These are phyloP conservation scores for Copidosoma floridanum DNA, from an alignment of 1,140 invertebrate genomes.

Conservation along the genomic window DNA sequence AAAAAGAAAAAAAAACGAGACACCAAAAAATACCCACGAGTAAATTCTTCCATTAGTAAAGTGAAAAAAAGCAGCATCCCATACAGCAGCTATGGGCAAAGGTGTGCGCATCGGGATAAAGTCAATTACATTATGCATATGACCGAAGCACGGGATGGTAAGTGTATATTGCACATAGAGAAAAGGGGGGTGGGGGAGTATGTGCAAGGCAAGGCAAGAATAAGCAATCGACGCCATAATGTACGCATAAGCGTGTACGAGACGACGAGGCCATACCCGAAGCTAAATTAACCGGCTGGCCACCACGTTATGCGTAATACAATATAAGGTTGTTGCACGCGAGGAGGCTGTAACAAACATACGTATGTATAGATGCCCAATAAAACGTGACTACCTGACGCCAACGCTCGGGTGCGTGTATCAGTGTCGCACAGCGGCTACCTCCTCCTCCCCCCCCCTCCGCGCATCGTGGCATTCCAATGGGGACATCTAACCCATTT, in stretches of 20 bases:
- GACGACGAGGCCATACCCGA: constrained; percentile 33
- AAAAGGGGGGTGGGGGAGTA: too few species aligned
- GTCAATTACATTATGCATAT: constrained; percentile 51
- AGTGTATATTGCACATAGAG: too few species aligned
- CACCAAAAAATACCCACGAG: not conserved
- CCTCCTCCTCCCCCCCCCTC: too few species aligned
- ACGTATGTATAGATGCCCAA: not conserved
- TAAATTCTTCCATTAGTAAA: constrained; percentile 6
- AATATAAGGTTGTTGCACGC: constrained; percentile 43
- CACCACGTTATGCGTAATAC: constrained; percentile 43
- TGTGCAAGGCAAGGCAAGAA: constrained; percentile 42
- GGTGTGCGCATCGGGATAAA: constrained; percentile 28
- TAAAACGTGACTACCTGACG: not conserved
- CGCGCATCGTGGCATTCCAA: constrained; percentile 19
- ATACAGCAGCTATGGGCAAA: too few species aligned
- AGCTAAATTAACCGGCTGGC: constrained; percentile 45
- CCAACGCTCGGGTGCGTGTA: not conserved
- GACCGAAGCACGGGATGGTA: too few species aligned
- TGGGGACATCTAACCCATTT: constrained; percentile 6
- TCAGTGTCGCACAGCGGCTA: too few species aligned
- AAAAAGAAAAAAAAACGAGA: constrained; percentile 15
- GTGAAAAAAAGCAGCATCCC: not conserved
- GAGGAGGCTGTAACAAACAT: constrained; percentile 20
- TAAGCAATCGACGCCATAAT: constrained; percentile 38
- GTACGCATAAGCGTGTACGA: constrained; percentile 31